These are phyloP conservation scores for Tylochromis polylepis DNA, from an alignment of 2,113 vertebrate species.

Conservation along the genomic window DNA sequence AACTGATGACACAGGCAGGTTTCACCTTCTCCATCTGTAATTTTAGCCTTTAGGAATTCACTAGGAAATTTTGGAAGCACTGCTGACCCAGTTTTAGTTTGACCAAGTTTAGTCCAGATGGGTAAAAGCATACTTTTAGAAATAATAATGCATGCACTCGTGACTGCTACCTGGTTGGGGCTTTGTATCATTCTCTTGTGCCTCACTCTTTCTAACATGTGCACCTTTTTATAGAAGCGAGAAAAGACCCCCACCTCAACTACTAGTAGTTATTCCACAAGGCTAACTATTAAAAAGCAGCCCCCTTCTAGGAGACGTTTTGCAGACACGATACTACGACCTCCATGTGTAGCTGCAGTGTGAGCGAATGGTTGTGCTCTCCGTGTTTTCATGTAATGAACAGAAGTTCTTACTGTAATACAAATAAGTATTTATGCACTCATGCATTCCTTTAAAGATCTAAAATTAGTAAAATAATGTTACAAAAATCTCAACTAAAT, in stretches of 20 bases:
- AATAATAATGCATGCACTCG: too few relatives aligned
- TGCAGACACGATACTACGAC: background rate
- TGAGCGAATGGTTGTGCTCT: background rate
- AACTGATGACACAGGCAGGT: background rate
- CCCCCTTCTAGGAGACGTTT: background rate
- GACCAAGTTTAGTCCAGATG: background rate
- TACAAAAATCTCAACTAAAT: background rate
- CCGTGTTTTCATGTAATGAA: background rate
- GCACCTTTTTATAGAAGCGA: background rate
- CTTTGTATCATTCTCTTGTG: background rate
- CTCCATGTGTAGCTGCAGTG: background rate
- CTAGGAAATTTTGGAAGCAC: background rate
- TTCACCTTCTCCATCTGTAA: background rate
- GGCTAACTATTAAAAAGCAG: too few relatives aligned
- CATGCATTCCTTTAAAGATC: fast-evolving
- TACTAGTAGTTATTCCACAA: background rate
- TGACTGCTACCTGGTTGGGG: background rate
- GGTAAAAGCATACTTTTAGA: background rate
- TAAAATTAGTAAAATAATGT: background rate
- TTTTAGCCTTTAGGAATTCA: background rate
- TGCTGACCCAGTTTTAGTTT: background rate
- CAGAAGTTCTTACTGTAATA: background rate
- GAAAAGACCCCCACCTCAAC: background rate
- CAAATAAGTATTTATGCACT: background rate
- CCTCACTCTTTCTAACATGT: background rate